phyloP scores from a whole-genome alignment of 2,113 vertebrate genomes.

The Ibidorhyncha struthersii region DNA sequence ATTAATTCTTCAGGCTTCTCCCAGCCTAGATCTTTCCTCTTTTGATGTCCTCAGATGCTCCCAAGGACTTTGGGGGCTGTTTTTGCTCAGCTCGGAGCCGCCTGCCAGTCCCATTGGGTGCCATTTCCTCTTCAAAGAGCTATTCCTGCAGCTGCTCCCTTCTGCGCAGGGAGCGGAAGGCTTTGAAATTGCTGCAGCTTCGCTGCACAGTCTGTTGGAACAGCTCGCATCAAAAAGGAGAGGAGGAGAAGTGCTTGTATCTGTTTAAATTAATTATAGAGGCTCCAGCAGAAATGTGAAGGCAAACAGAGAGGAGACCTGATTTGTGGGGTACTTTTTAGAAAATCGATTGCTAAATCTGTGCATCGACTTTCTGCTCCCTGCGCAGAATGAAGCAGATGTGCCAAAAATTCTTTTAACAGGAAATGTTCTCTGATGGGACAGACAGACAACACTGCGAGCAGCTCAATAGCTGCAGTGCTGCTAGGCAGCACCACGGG shows the following conservation, averaged over 20 bases:
- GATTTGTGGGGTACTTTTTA: slow-evolving; percentile 43
- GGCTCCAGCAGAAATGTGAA: slow-evolving; percentile 43
- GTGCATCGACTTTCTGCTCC: slow-evolving; percentile 18
- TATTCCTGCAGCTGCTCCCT: slow-evolving; percentile 62
- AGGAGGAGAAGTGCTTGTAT: slow-evolving; percentile 56
- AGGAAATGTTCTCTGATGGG: slow-evolving; percentile 18
- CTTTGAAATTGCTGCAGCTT: slow-evolving; percentile 69
- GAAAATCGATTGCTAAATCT: slow-evolving; percentile 29
- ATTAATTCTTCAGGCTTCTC: slow-evolving; percentile 40
- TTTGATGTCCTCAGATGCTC: slow-evolving; percentile 64
- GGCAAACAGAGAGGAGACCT: slow-evolving; percentile 40
- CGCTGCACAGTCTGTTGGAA: slow-evolving; percentile 6
- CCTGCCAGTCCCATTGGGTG: slow-evolving; percentile 63
- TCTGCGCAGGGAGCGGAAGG: slow-evolving; percentile 51
- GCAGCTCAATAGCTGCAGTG: not conserved
- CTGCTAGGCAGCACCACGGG: not conserved
- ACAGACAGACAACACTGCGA: not conserved
- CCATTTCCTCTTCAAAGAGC: slow-evolving; percentile 73
- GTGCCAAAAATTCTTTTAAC: slow-evolving; percentile 34
- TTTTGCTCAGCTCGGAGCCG: not conserved
- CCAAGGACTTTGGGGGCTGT: slow-evolving; percentile 43
- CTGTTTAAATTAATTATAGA: slow-evolving; percentile 65
- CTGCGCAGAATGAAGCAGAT: not conserved
- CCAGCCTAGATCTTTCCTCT: slow-evolving; percentile 33
- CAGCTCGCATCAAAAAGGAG: slow-evolving; percentile 36